Conservation (phyloP, 2,888 invertebrate species). For the Noctua comes region DNA sequence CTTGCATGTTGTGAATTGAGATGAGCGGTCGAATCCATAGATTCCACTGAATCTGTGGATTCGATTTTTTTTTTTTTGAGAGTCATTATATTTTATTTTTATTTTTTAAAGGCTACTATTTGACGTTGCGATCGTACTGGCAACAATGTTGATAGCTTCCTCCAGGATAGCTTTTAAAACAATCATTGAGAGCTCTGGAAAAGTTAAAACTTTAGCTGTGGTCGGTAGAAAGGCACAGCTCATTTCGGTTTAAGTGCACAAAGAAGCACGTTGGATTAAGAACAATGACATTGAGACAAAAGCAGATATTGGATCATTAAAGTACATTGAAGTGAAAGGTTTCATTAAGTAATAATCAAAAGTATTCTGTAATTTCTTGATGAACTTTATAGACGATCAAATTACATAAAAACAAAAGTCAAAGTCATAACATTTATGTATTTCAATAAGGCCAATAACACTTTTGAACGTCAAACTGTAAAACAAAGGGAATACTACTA, state of each 20-base stretch:
- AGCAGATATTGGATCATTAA: conserved; percentile 7
- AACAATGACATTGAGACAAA: conserved; percentile 1
- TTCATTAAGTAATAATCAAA: not conserved
- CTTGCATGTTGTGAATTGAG: conserved; percentile 4
- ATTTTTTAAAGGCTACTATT: no score
- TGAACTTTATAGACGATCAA: not conserved
- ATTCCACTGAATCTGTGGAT: not conserved
- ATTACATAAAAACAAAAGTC: not conserved
- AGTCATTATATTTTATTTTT: no score
- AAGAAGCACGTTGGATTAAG: not conserved
- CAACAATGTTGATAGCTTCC: not conserved
- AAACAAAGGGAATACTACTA: not conserved
- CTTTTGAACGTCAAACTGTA: not conserved
- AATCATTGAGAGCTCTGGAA: not conserved
- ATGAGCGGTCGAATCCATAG: not conserved
- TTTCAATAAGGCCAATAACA: not conserved
- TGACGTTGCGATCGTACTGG: not conserved
- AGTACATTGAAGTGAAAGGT: conserved; percentile 8
- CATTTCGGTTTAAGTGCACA: not conserved
- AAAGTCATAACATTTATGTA: not conserved
- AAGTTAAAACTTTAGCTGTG: not conserved
- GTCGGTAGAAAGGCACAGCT: not conserved
- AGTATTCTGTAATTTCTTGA: not conserved
- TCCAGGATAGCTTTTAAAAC: not conserved
- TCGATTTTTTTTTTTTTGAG: no score